phyloP scores from a whole-genome alignment of 1,140 invertebrate species.

The Pseudomyrmex concolor region DNA sequence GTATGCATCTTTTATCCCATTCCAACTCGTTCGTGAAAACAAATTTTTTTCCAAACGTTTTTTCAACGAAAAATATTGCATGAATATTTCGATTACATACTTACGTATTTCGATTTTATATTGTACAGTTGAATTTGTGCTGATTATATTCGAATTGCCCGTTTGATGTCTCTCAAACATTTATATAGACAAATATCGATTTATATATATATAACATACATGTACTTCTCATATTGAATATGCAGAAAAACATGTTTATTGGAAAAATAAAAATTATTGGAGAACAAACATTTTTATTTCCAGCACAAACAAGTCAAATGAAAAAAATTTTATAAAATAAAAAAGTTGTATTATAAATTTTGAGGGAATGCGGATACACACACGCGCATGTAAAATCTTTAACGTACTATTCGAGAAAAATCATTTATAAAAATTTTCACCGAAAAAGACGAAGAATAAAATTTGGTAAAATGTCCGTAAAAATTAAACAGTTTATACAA shows the following conservation, averaged over 20 bases:
- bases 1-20: constrained; percentile 65
- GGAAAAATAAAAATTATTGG: constrained; percentile 1
- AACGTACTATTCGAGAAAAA: no score
- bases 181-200: constrained; percentile 35
- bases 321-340: constrained; percentile 6
- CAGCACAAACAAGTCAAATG: background rate
- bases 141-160: background rate
- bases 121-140: background rate
- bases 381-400: background rate
- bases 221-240: constrained; percentile 20
- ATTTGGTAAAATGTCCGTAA: constrained; percentile 19
- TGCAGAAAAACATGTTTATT: background rate
- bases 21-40: constrained; percentile 46
- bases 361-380: background rate
- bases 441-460: no score
- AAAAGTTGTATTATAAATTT: background rate
- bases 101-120: constrained; percentile 18
- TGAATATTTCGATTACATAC: background rate
- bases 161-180: constrained; percentile 5
- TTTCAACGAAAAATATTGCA: constrained; percentile 3
- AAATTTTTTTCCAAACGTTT: constrained; percentile 1
- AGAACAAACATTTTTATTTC: constrained; percentile 18
- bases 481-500: constrained; percentile 31
- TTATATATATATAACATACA: constrained; percentile 49
- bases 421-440: no score